Evolutionary conservation across 2,888 invertebrate species (phyloP).

Genomic region (Serrognathus titanus): DNA sequence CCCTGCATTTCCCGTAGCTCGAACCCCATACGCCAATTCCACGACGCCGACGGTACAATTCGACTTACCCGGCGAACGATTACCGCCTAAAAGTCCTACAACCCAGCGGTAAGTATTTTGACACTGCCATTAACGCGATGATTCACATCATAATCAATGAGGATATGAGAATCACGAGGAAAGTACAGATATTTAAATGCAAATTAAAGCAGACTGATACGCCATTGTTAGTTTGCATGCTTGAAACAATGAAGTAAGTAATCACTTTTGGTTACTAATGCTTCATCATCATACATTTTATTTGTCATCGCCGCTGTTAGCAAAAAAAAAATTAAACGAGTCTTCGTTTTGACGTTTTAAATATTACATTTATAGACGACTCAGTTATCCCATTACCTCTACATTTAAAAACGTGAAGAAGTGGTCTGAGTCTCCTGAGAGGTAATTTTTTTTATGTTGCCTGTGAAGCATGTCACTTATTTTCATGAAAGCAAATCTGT

Average conservation of each 20-base stretch:
- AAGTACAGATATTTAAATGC: background rate
- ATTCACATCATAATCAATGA: background rate
- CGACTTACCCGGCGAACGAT: slow-evolving; percentile 55
- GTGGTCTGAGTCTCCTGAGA: slow-evolving; percentile 45
- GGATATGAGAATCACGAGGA: too few species aligned
- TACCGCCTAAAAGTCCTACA: slow-evolving; percentile 80
- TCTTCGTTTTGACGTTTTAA: slow-evolving; percentile 4
- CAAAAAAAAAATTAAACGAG: background rate
- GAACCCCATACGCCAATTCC: slow-evolving; percentile 80
- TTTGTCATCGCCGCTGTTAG: too few species aligned
- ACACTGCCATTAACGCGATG: too few species aligned
- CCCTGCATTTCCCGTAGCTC: slow-evolving; percentile 90
- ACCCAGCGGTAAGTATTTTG: slow-evolving; percentile 57
- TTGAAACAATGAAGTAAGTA: too few species aligned
- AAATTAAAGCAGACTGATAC: too few species aligned
- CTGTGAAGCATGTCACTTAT: slow-evolving; percentile 18
- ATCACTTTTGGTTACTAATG: slow-evolving; percentile 1
- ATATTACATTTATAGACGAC: slow-evolving; percentile 41
- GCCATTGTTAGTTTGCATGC: background rate
- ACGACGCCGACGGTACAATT: slow-evolving; percentile 61
- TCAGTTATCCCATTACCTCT: slow-evolving; percentile 45
- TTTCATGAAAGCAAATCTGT: too few species aligned
- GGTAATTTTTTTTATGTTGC: slow-evolving; percentile 36
- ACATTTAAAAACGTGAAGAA: slow-evolving; percentile 42
- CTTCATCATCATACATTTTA: background rate